A percentile compares a stretch with the other conserved stretches of the same genome.
Conservation (phyloP, 2,888 invertebrate species). For the Tetramorium bicarinatum region DNA sequence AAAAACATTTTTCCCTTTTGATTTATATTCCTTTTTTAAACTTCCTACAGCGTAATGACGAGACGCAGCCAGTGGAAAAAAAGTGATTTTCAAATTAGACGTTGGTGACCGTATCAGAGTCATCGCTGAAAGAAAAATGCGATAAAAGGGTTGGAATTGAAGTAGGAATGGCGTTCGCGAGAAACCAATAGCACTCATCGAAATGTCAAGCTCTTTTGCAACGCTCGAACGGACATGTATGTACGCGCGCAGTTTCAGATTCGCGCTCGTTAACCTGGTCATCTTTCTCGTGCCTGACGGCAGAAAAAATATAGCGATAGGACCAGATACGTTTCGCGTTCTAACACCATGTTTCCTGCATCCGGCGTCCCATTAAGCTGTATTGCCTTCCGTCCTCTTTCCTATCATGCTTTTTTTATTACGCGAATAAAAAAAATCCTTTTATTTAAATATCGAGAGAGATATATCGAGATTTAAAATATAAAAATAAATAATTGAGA, state of each 20-base stretch:
- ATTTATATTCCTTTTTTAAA: neutral
- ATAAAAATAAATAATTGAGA: slow-evolving; percentile 10
- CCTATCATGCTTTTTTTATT: neutral
- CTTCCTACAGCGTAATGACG: neutral
- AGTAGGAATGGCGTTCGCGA: slow-evolving; percentile 49
- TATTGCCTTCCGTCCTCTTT: slow-evolving; percentile 19
- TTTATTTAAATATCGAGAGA: slow-evolving; percentile 23
- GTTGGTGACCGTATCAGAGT: slow-evolving; percentile 2
- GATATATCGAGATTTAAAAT: neutral
- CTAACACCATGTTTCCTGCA: slow-evolving; percentile 42
- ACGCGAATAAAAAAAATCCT: neutral
- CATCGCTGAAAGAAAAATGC: slow-evolving; percentile 33
- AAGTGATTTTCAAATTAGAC: slow-evolving; percentile 12
- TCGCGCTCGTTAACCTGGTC: slow-evolving; percentile 73
- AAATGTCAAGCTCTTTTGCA: slow-evolving; percentile 70
- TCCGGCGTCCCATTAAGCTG: slow-evolving; percentile 33
- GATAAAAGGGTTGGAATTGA: slow-evolving; percentile 40
- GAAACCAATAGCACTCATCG: slow-evolving; percentile 63
- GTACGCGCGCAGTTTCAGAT: slow-evolving; percentile 51
- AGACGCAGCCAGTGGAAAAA: neutral
- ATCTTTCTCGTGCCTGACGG: slow-evolving; percentile 69
- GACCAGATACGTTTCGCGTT: slow-evolving; percentile 48
- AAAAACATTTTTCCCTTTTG: neutral
- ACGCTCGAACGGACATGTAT: slow-evolving; percentile 50
- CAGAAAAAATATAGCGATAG: slow-evolving; percentile 64